These are phyloP conservation scores for Pachyuromys duprasi DNA, from an alignment of 2,797 vertebrate genomes.

Conservation along the genomic window DNA sequence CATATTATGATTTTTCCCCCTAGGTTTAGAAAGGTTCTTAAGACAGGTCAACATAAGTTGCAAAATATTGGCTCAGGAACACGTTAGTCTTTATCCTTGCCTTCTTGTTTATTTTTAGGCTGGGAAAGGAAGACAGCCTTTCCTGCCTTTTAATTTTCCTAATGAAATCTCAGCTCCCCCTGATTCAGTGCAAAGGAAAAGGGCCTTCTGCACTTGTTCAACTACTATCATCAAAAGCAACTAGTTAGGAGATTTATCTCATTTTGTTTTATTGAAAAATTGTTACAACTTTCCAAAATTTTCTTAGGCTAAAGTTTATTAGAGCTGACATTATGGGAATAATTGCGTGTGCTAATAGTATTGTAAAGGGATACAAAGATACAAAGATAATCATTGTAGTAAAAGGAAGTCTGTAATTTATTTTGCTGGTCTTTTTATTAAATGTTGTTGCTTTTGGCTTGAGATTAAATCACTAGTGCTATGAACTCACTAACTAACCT, in stretches of 20 bases:
- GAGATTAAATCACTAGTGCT: slow-evolving; percentile 56
- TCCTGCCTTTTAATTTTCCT: slow-evolving; percentile 75
- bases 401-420: slow-evolving; percentile 12
- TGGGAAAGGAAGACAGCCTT: slow-evolving; percentile 77
- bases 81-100: slow-evolving; percentile 73
- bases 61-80: slow-evolving; percentile 66
- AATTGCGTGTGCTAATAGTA: neutral
- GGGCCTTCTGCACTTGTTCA: slow-evolving; percentile 5
- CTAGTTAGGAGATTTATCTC: neutral
- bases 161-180: slow-evolving; percentile 61
- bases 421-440: neutral
- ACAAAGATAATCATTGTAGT: neutral
- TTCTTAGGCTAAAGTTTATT: neutral
- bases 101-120: slow-evolving; percentile 80
- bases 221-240: neutral
- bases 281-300: slow-evolving; percentile 34
- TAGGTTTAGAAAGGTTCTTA: slow-evolving; percentile 10
- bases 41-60: slow-evolving; percentile 63
- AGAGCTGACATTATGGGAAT: neutral
- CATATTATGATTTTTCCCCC: neutral
- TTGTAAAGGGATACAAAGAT: neutral
- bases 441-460: slow-evolving; percentile 51
- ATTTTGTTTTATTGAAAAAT: slow-evolving; percentile 52
- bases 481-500: slow-evolving; percentile 34
- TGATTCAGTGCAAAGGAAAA: slow-evolving; percentile 60